These are phyloP conservation scores for Heliconius eleuchia DNA, from an alignment of 1,140 invertebrate species.

Conservation along the genomic window DNA sequence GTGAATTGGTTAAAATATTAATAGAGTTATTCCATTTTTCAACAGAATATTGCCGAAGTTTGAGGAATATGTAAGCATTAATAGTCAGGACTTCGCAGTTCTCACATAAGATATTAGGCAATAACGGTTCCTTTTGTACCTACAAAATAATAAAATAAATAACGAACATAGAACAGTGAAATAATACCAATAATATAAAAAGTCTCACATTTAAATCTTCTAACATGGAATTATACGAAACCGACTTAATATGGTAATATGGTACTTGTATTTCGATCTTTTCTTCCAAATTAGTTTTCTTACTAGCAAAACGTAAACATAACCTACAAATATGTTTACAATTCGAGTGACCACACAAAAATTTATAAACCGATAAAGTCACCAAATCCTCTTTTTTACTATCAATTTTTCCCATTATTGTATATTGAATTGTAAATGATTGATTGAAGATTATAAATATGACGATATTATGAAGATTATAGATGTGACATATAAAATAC, in stretches of 20 bases:
- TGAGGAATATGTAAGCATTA: slow-evolving; percentile 58
- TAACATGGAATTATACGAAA: slow-evolving; percentile 54
- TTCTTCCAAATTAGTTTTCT: slow-evolving; percentile 49
- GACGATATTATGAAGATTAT: too few relatives aligned
- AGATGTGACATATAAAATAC: too few relatives aligned
- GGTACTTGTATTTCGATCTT: slow-evolving; percentile 43
- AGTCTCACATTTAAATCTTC: slow-evolving; percentile 51
- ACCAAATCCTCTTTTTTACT: slow-evolving; percentile 34
- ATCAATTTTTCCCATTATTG: neutral
- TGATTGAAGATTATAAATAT: neutral
- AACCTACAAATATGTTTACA: slow-evolving; percentile 61
- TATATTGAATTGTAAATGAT: neutral
- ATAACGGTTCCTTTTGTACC: slow-evolving; percentile 35
- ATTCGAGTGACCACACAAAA: slow-evolving; percentile 45
- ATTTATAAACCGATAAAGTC: slow-evolving; percentile 50
- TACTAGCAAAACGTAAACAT: slow-evolving; percentile 50
- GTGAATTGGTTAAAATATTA: slow-evolving; percentile 38
- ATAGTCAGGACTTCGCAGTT: slow-evolving; percentile 52
- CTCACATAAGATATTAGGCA: slow-evolving; percentile 58
- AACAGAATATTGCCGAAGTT: slow-evolving; percentile 51
- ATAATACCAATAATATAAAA: neutral
- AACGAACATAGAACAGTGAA: neutral
- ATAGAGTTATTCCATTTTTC: slow-evolving; percentile 51
- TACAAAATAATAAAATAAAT: neutral
- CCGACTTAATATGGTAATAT: slow-evolving; percentile 47